Evolutionary conservation across 2,113 vertebrate genomes (phyloP).

Genomic region (Podarcis muralis): DNA sequence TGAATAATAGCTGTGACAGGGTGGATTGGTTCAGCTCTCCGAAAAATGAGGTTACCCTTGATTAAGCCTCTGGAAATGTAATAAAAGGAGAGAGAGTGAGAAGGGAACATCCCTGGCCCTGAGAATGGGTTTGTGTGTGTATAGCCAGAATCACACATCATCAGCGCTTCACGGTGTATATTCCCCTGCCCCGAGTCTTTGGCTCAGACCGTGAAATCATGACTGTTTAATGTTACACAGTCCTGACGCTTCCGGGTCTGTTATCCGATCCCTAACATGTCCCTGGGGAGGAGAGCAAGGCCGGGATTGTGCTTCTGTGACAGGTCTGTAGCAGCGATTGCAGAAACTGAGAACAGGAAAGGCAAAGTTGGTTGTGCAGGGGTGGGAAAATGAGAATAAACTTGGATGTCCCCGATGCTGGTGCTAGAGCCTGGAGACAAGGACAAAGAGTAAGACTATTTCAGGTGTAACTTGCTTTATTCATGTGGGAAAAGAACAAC

Average conservation of each 20-base stretch:
- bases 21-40: background rate
- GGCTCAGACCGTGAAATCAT: background rate
- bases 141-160: background rate
- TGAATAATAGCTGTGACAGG: background rate
- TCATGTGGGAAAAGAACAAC: background rate
- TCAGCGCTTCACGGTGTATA: background rate
- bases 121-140: background rate
- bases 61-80: background rate
- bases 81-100: background rate
- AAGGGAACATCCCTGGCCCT: background rate
- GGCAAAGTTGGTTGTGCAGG: background rate
- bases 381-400: background rate
- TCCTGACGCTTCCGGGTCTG: background rate
- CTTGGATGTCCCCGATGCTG: background rate
- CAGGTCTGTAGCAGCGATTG: background rate
- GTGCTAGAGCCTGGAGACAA: background rate
- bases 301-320: background rate
- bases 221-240: constrained; percentile 4
- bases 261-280: background rate
- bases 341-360: background rate
- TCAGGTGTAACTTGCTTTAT: too few relatives aligned
- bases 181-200: background rate
- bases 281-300: background rate
- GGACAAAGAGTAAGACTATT: background rate
- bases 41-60: background rate